Percentiles rank a stretch among this genome's conserved stretches.
Evolutionary conservation across 2,888 invertebrate genomes (phyloP).

Genomic region (Cyaniris semiargus): DNA sequence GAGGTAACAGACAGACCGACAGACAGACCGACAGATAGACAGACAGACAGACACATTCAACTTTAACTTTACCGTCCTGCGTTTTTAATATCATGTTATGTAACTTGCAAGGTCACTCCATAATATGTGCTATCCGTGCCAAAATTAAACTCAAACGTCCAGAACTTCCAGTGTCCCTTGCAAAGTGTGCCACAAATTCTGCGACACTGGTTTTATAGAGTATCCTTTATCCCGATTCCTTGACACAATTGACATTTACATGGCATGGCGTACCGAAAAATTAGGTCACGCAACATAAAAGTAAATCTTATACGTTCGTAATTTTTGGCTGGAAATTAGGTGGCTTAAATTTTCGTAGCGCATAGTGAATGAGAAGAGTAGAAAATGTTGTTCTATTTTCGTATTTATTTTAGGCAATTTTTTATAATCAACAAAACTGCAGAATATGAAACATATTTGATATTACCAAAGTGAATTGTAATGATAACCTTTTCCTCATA

Average conservation of each 20-base stretch:
- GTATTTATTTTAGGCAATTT: too few species aligned
- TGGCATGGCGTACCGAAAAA: constrained; percentile 1
- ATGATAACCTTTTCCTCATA: too few species aligned
- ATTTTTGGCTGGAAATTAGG: neutral
- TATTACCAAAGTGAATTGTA: too few species aligned
- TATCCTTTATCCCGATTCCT: constrained; percentile 19
- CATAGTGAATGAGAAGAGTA: too few species aligned
- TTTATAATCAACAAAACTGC: too few species aligned
- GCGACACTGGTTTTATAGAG: constrained; percentile 11
- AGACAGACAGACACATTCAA: too few species aligned
- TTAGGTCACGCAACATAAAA: neutral
- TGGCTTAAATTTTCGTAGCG: neutral
- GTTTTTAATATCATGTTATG: neutral
- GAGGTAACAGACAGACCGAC: too few species aligned
- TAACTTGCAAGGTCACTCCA: constrained; percentile 1
- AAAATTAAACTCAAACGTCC: constrained; percentile 19
- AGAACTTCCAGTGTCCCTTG: neutral
- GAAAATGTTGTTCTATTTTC: too few species aligned
- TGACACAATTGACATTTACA: constrained; percentile 3
- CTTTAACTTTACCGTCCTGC: neutral
- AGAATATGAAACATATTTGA: too few species aligned
- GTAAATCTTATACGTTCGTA: neutral
- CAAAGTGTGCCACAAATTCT: constrained; percentile 19
- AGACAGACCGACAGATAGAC: too few species aligned
- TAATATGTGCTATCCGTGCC: neutral